phyloP scores from a whole-genome alignment of 1,140 invertebrate genomes.

The Trichomalopsis sarcophagae region DNA sequence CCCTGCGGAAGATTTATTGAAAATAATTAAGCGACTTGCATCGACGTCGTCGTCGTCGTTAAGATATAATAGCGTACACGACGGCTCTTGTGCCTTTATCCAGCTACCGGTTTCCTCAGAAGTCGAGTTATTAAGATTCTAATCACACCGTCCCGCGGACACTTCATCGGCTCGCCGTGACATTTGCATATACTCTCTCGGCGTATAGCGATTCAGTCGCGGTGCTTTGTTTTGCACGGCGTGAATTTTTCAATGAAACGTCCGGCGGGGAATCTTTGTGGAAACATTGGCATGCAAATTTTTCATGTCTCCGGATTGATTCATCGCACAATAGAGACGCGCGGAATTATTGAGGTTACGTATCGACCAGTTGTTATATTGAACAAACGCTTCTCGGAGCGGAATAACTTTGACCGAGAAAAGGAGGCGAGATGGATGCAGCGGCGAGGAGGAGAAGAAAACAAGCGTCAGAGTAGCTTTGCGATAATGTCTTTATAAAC shows the following conservation, averaged over 20 bases:
- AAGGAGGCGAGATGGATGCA: no score
- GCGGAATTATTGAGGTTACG: no score
- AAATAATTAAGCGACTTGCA: conserved; percentile 24
- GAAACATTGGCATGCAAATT: no score
- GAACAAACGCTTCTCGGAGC: no score
- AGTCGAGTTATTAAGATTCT: conserved; percentile 36
- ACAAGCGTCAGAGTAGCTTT: conserved; percentile 13
- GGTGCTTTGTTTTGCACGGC: no score
- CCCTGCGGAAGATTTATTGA: not conserved
- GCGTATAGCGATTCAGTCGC: no score
- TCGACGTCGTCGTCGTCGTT: conserved; percentile 3
- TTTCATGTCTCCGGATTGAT: no score
- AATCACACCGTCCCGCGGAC: not conserved
- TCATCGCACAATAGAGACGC: no score
- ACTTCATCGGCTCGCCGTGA: not conserved
- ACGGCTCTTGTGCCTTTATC: not conserved
- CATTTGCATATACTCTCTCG: conserved; percentile 20
- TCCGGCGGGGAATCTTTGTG: no score
- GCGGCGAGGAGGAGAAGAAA: not conserved
- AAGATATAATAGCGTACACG: conserved; percentile 23
- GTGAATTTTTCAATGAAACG: no score
- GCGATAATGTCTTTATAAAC: conserved; percentile 52
- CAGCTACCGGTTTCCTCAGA: conserved; percentile 1
- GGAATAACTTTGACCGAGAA: no score
- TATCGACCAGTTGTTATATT: no score